These are phyloP conservation scores for Penelope pileata DNA, from an alignment of 2,113 vertebrate genomes.

Conservation along the genomic window DNA sequence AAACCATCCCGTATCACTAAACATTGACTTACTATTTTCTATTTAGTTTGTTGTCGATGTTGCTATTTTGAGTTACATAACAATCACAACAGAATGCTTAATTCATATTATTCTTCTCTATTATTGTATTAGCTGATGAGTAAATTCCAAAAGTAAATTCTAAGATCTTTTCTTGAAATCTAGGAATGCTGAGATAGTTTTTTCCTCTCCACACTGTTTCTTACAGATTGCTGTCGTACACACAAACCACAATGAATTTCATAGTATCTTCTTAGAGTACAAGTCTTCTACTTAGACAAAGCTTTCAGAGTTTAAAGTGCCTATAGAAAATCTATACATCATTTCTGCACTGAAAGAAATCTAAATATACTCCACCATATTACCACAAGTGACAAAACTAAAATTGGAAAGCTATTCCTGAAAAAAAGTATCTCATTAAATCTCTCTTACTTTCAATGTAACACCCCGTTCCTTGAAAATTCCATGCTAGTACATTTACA, in stretches of 20 bases:
- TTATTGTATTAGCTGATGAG: neutral
- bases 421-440: slow-evolving; percentile 71
- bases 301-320: slow-evolving; percentile 33
- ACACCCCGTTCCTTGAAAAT: slow-evolving; percentile 58
- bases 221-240: neutral
- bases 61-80: slow-evolving; percentile 67
- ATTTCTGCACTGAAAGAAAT: slow-evolving; percentile 53
- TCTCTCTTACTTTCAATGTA: slow-evolving; percentile 2
- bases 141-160: slow-evolving; percentile 19
- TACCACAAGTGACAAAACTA: slow-evolving; percentile 62
- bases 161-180: no score
- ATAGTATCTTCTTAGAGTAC: slow-evolving; percentile 2
- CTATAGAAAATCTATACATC: slow-evolving; percentile 43
- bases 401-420: slow-evolving; percentile 60
- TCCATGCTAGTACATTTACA: slow-evolving; percentile 68
- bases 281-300: slow-evolving; percentile 25
- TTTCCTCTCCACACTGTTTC: neutral
- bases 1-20: neutral
- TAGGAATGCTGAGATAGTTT: no score
- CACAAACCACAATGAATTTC: slow-evolving; percentile 34
- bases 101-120: slow-evolving; percentile 29
- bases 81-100: slow-evolving; percentile 22
- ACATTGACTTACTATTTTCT: neutral
- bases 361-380: slow-evolving; percentile 56
- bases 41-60: neutral